These are phyloP conservation scores for Ophioninae sp. DNA, from an alignment of 2,888 invertebrate genomes.

Conservation along the genomic window DNA sequence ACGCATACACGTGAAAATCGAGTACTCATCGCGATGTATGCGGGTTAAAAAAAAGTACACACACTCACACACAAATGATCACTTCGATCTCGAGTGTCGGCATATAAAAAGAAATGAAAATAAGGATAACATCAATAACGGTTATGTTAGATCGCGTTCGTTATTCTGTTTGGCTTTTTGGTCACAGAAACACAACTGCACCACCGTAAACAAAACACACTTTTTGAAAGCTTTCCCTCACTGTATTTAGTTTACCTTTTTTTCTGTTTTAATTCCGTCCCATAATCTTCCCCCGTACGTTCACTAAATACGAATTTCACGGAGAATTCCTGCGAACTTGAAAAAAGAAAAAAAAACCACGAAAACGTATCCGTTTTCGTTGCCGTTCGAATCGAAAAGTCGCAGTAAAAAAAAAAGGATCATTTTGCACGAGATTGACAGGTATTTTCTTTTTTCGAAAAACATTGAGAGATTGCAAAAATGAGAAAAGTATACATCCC, in stretches of 20 bases:
- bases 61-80: constrained; percentile 11
- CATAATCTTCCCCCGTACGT: background rate
- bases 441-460: background rate
- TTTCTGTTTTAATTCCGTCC: constrained; percentile 11
- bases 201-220: constrained; percentile 71
- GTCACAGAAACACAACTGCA: constrained; percentile 79
- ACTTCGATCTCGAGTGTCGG: constrained; percentile 44
- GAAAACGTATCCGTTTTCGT: background rate
- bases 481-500: background rate
- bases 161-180: constrained; percentile 80
- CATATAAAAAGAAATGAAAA: constrained; percentile 21
- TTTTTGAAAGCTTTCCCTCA: constrained; percentile 71
- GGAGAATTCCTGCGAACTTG: background rate
- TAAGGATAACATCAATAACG: constrained; percentile 38
- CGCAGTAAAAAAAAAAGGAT: background rate
- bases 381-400: background rate
- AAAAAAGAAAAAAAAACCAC: background rate
- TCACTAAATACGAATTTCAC: background rate
- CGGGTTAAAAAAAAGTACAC: background rate
- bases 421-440: background rate
- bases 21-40: constrained; percentile 31
- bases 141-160: constrained; percentile 69
- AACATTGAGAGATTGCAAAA: background rate
- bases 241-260: constrained; percentile 56
- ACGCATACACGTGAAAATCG: constrained; percentile 45